These are phyloP conservation scores for Acanthurus leucopareius DNA, from an alignment of 2,797 vertebrate species.

Conservation along the genomic window DNA sequence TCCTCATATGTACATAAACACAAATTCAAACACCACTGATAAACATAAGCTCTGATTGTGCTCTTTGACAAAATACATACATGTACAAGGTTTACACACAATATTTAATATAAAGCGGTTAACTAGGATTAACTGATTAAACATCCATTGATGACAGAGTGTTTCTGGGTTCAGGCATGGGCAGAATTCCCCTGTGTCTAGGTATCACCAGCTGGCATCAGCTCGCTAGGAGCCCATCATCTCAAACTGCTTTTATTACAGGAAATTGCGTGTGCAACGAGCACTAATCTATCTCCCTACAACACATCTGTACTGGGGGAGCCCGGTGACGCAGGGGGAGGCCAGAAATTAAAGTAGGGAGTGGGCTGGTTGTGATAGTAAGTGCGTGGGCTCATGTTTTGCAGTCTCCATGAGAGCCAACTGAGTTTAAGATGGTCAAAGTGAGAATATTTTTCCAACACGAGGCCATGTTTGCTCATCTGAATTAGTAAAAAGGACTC, in stretches of 20 bases:
- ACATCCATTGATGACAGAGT: neutral
- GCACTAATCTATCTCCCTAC: constrained; percentile 55
- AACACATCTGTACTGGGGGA: constrained; percentile 54
- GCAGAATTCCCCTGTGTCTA: constrained; percentile 62
- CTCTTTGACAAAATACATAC: neutral
- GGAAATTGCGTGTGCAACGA: constrained; percentile 74
- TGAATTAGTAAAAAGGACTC: neutral
- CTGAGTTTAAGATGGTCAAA: constrained; percentile 7
- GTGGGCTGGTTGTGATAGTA: constrained; percentile 27
- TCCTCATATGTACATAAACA: neutral
- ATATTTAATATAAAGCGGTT: neutral
- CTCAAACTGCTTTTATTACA: constrained; percentile 77
- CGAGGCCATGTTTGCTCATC: constrained; percentile 11
- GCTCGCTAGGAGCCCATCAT: constrained; percentile 59
- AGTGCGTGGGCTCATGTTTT: constrained; percentile 15
- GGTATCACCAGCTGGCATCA: constrained; percentile 76
- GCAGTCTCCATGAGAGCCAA: constrained; percentile 40
- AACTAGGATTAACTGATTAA: neutral
- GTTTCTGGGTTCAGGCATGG: constrained; percentile 41
- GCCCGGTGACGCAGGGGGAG: constrained; percentile 51
- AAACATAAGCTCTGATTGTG: neutral
- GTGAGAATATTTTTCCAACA: constrained; percentile 23
- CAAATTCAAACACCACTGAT: neutral
- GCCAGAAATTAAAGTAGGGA: constrained; percentile 43
- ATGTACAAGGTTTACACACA: neutral